phyloP scores from a whole-genome alignment of 2,113 vertebrate species.

The Tupaia tana region DNA sequence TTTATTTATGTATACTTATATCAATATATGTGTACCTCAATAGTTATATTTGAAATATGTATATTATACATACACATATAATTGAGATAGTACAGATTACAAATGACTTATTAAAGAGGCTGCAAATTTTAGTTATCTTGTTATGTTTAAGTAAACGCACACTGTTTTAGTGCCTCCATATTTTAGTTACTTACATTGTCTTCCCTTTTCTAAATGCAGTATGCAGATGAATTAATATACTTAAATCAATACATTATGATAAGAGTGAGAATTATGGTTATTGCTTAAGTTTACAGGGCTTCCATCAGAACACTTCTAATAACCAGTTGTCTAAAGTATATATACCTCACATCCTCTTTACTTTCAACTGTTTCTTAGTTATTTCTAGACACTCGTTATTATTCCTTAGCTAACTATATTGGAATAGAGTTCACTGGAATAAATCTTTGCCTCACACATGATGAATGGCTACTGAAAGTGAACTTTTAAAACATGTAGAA shows the following conservation, averaged over 20 bases:
- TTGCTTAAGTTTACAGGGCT: slow-evolving; percentile 57
- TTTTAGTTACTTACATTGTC: slow-evolving; percentile 61
- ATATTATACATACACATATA: not conserved
- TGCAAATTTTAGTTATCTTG: not conserved
- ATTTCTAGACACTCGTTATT: slow-evolving; percentile 41
- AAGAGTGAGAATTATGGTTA: slow-evolving; percentile 69
- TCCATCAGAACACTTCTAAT: slow-evolving; percentile 9
- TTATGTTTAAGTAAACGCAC: not conserved
- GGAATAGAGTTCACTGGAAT: slow-evolving; percentile 37
- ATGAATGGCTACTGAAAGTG: slow-evolving; percentile 54
- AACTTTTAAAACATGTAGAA: slow-evolving; percentile 72
- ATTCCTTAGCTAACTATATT: slow-evolving; percentile 19
- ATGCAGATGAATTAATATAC: slow-evolving; percentile 63
- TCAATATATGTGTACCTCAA: not conserved
- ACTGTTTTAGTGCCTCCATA: not conserved
- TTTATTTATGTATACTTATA: not conserved
- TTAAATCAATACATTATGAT: slow-evolving; percentile 70
- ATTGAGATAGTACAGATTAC: not conserved
- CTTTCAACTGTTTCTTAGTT: slow-evolving; percentile 54
- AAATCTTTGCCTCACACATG: slow-evolving; percentile 50
- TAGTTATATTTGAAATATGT: not conserved
- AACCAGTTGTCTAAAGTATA: slow-evolving; percentile 24
- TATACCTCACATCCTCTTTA: not conserved
- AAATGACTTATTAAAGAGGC: not conserved
- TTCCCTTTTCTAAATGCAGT: slow-evolving; percentile 48